These are phyloP conservation scores for Canis aureus DNA, from an alignment of 2,113 vertebrate genomes.

Conservation along the genomic window DNA sequence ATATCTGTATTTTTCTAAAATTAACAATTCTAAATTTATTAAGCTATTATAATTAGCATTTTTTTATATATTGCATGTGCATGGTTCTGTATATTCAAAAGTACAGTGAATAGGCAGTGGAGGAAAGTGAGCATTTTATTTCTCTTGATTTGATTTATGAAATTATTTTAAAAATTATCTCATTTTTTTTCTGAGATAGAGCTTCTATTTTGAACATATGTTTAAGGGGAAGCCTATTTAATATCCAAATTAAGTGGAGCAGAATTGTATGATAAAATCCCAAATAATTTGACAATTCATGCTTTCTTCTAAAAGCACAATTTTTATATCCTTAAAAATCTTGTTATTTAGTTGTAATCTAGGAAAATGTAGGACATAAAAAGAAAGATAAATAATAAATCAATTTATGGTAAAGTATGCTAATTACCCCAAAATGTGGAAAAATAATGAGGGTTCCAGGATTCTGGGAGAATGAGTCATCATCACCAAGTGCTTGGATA, in stretches of 20 bases:
- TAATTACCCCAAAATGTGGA: neutral
- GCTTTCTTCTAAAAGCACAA: neutral
- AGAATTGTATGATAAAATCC: neutral
- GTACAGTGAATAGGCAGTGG: neutral
- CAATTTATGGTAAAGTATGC: neutral
- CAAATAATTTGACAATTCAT: neutral
- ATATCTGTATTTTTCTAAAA: neutral
- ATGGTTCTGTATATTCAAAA: neutral
- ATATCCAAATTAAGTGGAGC: neutral
- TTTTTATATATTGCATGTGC: neutral
- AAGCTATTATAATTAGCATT: neutral
- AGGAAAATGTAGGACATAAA: neutral
- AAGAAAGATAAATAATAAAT: neutral
- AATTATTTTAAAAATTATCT: neutral
- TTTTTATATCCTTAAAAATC: neutral
- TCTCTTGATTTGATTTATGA: neutral
- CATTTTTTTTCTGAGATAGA: neutral
- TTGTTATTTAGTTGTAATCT: slow-evolving; percentile 12
- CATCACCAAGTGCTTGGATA: neutral
- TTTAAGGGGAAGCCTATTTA: neutral
- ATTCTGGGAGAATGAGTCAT: neutral
- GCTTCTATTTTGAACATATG: neutral
- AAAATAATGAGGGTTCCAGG: neutral
- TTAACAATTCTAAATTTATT: neutral
- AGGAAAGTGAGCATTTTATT: slow-evolving; percentile 47